phyloP scores from a whole-genome alignment of 92 coral and sea anemone species.

The Porites divaricata region DNA sequence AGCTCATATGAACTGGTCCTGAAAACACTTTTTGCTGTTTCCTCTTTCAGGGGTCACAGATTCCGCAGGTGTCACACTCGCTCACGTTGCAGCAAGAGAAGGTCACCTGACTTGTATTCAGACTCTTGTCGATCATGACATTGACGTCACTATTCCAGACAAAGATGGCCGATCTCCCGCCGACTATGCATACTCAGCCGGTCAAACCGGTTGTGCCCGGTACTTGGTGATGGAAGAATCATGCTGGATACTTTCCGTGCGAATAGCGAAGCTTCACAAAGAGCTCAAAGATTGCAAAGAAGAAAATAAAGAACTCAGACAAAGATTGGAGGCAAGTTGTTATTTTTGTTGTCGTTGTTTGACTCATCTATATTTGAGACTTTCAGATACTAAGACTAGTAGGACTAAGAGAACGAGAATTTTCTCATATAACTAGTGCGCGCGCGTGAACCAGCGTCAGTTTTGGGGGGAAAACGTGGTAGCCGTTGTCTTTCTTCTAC shows the following conservation, averaged over 20 bases:
- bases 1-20: too few species aligned
- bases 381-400: not conserved
- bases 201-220: conserved; percentile 90
- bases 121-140: conserved; percentile 82
- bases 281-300: conserved; percentile 70
- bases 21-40: not conserved
- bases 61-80: conserved; percentile 80
- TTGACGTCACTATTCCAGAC: conserved; percentile 85
- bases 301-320: conserved; percentile 83
- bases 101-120: conserved; percentile 93
- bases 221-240: conserved; percentile 94
- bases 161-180: conserved; percentile 87
- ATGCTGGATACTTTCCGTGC: conserved; percentile 81
- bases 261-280: conserved; percentile 72
- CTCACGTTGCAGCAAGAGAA: conserved; percentile 92
- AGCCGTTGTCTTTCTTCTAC: too few species aligned
- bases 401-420: not conserved
- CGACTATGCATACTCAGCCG: conserved; percentile 85
- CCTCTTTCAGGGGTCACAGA: conserved; percentile 64
- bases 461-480: too few species aligned
- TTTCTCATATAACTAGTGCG: too few species aligned
- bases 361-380: not conserved
- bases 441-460: too few species aligned
- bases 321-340: conserved; percentile 71
- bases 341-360: not conserved